Percentiles rank a stretch among this genome's conserved stretches.
These are phyloP conservation scores for Actinostola sp. DNA, from an alignment of 92 coral and sea anemone genomes.

Conservation along the genomic window DNA sequence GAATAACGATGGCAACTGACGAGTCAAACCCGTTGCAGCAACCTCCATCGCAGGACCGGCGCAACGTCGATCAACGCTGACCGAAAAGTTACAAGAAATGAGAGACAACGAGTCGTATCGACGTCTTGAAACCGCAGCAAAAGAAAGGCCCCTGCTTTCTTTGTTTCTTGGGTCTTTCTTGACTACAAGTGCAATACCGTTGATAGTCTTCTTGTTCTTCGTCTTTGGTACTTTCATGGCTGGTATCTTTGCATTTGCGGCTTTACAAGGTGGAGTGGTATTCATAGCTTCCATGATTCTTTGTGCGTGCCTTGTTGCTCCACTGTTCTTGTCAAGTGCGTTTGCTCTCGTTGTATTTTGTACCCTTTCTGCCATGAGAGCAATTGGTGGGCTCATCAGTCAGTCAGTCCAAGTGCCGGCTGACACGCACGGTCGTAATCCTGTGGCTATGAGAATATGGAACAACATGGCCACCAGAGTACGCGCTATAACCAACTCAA, in stretches of 20 bases:
- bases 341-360: slow-evolving; percentile 10
- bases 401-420: neutral
- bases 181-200: slow-evolving; percentile 36
- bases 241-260: slow-evolving; percentile 10
- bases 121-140: slow-evolving; percentile 3
- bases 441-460: neutral
- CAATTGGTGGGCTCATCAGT: neutral
- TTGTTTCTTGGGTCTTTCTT: slow-evolving; percentile 36
- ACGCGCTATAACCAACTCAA: slow-evolving; percentile 1
- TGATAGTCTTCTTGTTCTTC: slow-evolving; percentile 16
- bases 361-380: neutral
- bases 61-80: neutral
- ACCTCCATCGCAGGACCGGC: too few species aligned
- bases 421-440: neutral
- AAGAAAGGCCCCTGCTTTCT: slow-evolving; percentile 25
- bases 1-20: neutral
- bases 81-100: neutral
- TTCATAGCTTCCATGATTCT: slow-evolving; percentile 15
- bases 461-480: slow-evolving; percentile 20
- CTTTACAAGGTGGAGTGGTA: slow-evolving; percentile 42
- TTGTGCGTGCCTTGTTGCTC: slow-evolving; percentile 14
- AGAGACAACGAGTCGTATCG: slow-evolving; percentile 11
- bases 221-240: slow-evolving; percentile 13
- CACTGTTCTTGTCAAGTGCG: slow-evolving; percentile 14
- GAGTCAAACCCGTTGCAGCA: too few species aligned